phyloP scores from a whole-genome alignment of 2,797 vertebrate species.

The Vireo griseus region DNA sequence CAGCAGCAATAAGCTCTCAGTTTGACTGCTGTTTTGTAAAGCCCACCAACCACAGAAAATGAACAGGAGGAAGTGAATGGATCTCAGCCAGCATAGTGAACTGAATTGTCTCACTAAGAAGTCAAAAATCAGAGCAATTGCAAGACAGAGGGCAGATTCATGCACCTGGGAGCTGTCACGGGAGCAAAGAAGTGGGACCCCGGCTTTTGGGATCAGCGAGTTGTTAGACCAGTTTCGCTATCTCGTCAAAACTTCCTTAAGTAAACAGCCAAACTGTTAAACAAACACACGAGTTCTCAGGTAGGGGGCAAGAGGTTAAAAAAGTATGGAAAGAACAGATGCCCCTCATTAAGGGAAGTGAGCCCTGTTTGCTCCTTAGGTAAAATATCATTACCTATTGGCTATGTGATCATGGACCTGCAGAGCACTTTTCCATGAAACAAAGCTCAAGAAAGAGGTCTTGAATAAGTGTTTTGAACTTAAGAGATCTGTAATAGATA shows the following conservation, averaged over 20 bases:
- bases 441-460: not conserved
- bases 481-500: not conserved
- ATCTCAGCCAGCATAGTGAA: not conserved
- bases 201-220: not conserved
- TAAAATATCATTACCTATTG: not conserved
- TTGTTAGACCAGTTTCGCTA: not conserved
- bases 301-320: not conserved
- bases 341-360: not conserved
- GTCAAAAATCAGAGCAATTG: not conserved
- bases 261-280: not conserved
- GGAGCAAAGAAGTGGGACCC: not conserved
- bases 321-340: not conserved
- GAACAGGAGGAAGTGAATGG: not conserved
- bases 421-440: not conserved
- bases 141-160: not conserved
- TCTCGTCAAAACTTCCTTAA: conserved; percentile 9
- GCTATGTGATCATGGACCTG: not conserved
- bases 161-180: not conserved
- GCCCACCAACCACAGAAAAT: not conserved
- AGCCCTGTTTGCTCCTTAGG: not conserved
- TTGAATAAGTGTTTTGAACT: not conserved
- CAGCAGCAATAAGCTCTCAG: not conserved
- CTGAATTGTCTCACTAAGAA: not conserved
- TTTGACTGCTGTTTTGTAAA: not conserved
- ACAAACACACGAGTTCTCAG: not conserved